Percentiles rank a stretch among this genome's conserved stretches.
Conservation (phyloP, 2,888 invertebrate genomes). For the Crossocerus cetratus region DNA sequence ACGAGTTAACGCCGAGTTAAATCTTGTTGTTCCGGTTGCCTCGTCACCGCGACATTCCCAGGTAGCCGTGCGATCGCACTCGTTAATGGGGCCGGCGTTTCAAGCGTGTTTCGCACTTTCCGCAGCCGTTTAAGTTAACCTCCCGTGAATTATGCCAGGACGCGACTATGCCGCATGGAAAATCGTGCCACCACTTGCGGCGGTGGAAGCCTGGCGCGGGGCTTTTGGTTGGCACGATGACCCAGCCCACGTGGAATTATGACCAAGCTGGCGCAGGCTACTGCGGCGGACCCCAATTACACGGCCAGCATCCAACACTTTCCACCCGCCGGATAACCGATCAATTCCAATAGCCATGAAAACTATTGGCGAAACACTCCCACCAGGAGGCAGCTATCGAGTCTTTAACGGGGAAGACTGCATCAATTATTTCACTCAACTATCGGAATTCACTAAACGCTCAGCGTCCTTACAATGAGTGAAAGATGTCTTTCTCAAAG, state of each 20-base stretch:
- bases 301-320: conserved; percentile 53
- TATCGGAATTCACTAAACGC: too few species aligned
- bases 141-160: conserved; percentile 28
- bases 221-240: conserved; percentile 38
- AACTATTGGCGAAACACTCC: too few species aligned
- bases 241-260: conserved; percentile 54
- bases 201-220: conserved; percentile 20
- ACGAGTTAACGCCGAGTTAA: too few species aligned
- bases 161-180: conserved; percentile 36
- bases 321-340: conserved; percentile 21
- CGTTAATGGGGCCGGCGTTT: conserved; percentile 32
- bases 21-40: too few species aligned
- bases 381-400: too few species aligned
- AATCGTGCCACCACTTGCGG: conserved; percentile 39
- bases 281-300: conserved; percentile 43
- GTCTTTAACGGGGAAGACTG: too few species aligned
- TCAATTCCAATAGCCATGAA: background rate
- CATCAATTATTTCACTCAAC: too few species aligned
- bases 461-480: too few species aligned
- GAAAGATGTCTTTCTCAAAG: too few species aligned
- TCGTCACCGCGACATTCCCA: too few species aligned
- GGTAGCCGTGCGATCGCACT: too few species aligned
- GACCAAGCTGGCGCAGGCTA: conserved; percentile 54
- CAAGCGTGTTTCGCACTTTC: conserved; percentile 30
- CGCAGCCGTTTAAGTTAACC: conserved; percentile 38